phyloP scores from a whole-genome alignment of 2,888 invertebrate species.

The Drosophila neonasuta region DNA sequence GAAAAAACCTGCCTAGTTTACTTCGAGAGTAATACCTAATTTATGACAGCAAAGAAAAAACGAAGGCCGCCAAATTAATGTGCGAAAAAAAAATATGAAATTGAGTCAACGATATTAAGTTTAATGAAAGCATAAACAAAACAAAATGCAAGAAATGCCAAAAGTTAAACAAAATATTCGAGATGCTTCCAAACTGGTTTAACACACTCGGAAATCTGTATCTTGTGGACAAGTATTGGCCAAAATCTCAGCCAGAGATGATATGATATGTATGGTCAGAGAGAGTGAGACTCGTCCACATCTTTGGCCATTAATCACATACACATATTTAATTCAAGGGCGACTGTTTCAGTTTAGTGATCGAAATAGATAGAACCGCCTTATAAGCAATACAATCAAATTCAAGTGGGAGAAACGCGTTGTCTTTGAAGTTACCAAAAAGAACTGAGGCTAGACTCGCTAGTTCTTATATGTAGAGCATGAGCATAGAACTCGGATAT shows the following conservation, averaged over 20 bases:
- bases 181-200: conserved; percentile 46
- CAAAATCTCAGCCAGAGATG: conserved; percentile 8
- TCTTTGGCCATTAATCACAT: conserved; percentile 1
- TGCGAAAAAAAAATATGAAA: conserved; percentile 53
- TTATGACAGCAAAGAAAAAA: conserved; percentile 31
- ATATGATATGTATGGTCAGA: conserved; percentile 4
- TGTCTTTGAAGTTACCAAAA: neutral
- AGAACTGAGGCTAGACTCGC: neutral
- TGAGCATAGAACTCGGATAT: neutral
- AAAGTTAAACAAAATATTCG: conserved; percentile 23
- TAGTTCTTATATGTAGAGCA: neutral
- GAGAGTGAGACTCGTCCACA: neutral
- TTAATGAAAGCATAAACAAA: conserved; percentile 40
- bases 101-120: conserved; percentile 48
- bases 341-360: neutral
- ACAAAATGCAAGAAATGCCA: conserved; percentile 27
- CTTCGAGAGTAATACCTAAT: conserved; percentile 36
- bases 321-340: conserved; percentile 16
- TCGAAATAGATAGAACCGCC: neutral
- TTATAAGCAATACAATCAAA: conserved; percentile 1
- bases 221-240: conserved; percentile 7
- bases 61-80: conserved; percentile 60
- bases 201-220: conserved; percentile 15
- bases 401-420: neutral
- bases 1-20: conserved; percentile 34